Base-by-base conservation (phyloP, 2,797 vertebrate genomes). In the Squalus acanthias region DNA sequence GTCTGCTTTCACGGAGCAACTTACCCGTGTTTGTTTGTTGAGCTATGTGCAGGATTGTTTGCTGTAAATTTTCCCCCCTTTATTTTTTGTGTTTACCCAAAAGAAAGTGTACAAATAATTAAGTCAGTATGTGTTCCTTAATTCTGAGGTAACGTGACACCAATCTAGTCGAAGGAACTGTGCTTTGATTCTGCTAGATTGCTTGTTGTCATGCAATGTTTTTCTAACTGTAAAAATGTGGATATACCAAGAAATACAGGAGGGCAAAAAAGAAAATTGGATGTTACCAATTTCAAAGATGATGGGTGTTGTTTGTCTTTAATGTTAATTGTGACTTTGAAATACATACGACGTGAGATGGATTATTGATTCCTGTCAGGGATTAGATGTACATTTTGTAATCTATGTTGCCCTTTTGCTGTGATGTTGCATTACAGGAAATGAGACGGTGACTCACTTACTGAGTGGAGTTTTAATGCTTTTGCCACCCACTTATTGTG, bases 401-500 rank as follows among this genome's bases (percentile, higher is more conserved):
- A 70, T 70, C 69, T 50, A 74, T 33, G 67, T 95, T 95, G 50
- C 46, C 69, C 69, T 95, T 95, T 7, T 20, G 94, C 46, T 7
- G 70, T n/a, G 15, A 60, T 95, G 94, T 76, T 17, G 3, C 20
- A 74, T 17, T 57, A 7, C 33, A 92, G 60, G 50, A 89, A 96
- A 92, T n/a, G 88, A 92, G 87, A n/a, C 17, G 46, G 17, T 57
- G 67, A 87, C 10, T 39, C 72, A 96, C 33, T 96, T 29, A 24
- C 53, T 96, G 76, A 57, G 10, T 96, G 22, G 97, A 63, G 97
- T 97, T 98, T 98, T 98, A 98, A 98, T 98, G 97, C 97, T 96
- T 98, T 97, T 97, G 97, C 97, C 97, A 97, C 97, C 97, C 97
- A 97, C 97, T 97, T 97, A 97, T 96, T 97, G 97, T 96, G 96